phyloP scores from a whole-genome alignment of 2,888 invertebrate species.

The Pteria penguin region DNA sequence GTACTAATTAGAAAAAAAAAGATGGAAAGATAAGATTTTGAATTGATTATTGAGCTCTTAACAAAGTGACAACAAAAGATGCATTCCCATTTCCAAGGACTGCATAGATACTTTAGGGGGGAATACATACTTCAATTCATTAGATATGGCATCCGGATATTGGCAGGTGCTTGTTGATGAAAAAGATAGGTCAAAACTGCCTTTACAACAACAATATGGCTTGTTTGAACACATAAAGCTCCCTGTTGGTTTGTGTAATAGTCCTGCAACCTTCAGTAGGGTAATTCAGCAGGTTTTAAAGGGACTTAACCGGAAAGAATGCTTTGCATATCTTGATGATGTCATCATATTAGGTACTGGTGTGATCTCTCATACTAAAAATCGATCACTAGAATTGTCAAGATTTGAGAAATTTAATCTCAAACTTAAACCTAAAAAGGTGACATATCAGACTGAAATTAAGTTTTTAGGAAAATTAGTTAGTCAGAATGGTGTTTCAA shows the following conservation, averaged over 20 bases:
- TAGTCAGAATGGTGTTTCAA: neutral
- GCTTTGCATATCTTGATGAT: constrained; percentile 17
- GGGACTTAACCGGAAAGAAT: constrained; percentile 1
- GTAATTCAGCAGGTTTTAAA: no score
- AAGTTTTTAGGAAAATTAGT: constrained; percentile 28
- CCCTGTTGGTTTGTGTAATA: no score
- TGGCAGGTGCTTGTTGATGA: no score
- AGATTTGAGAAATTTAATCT: constrained; percentile 24
- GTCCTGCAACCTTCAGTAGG: no score
- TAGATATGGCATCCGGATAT: constrained; percentile 28
- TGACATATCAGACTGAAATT: constrained; percentile 3
- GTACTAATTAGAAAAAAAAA: constrained; percentile 37
- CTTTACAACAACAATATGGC: constrained; percentile 22
- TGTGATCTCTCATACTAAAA: neutral
- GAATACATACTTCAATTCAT: constrained; percentile 16
- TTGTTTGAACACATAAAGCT: neutral
- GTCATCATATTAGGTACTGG: neutral
- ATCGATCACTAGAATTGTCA: neutral
- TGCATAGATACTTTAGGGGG: constrained; percentile 29
- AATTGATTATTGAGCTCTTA: constrained; percentile 34
- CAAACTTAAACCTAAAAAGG: constrained; percentile 22
- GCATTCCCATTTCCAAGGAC: constrained; percentile 44
- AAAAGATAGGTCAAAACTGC: constrained; percentile 23
- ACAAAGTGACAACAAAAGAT: constrained; percentile 31
- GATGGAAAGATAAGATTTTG: constrained; percentile 26